Conservation (phyloP, 2,888 invertebrate species). For the Argyresthia albistria region DNA sequence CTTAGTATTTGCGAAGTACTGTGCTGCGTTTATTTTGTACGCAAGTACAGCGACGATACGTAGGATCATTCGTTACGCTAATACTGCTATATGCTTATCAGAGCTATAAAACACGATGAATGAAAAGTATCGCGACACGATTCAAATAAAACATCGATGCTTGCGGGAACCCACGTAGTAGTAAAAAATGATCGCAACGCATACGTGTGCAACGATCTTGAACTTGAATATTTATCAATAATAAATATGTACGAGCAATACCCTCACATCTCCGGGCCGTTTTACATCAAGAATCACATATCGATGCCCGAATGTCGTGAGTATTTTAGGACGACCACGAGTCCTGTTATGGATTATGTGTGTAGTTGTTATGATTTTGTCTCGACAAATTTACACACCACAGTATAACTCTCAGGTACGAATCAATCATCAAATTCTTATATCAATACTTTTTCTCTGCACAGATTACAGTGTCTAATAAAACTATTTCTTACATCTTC, state of each 20-base stretch:
- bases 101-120: slow-evolving; percentile 30
- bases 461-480: no score
- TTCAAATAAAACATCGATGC: slow-evolving; percentile 36
- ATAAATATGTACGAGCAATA: neutral
- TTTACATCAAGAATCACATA: slow-evolving; percentile 1
- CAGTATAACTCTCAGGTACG: neutral
- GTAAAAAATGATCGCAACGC: neutral
- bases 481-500: no score
- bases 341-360: no score
- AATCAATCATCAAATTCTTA: neutral
- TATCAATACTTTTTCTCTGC: neutral
- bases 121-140: slow-evolving; percentile 17
- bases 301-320: neutral
- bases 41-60: neutral
- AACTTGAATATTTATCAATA: neutral
- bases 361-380: no score
- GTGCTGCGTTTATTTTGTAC: neutral
- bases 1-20: no score
- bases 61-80: neutral
- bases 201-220: neutral
- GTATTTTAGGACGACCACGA: neutral
- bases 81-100: slow-evolving; percentile 15
- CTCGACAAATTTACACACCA: neutral
- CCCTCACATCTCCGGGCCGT: neutral
- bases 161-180: neutral